Evolutionary conservation across 1,140 invertebrate species (phyloP), one percentile per base, ranked within the genome.

Genomic region (Papilio helenus): DNA sequence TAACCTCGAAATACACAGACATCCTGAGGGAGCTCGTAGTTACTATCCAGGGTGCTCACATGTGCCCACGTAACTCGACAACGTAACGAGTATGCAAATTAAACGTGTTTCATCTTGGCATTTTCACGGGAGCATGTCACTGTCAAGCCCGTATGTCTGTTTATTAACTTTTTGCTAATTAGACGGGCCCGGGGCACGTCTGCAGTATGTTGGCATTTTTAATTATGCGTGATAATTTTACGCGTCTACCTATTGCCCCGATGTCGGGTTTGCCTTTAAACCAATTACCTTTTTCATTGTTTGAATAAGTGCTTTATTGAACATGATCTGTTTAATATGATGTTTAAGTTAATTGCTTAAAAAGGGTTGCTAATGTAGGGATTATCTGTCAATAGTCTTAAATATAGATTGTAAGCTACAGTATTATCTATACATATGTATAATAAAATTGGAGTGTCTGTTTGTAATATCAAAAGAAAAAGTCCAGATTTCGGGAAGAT

Each of bases 161-260:
- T 93, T 92, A 93, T 93, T 94, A 94, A 93, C 92, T 94, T 94
- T 94, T 94, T 92, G 91, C 89, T 93, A 94, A 94, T 94, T 93
- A 94, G 90, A 92, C 89, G 88, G 86, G 88, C 87, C 83, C 82
- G 79, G 83, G 85, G 88, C 85, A 81, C 83, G 87, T 90, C 85
- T 90, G 85, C 88, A 86, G 90, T 90, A 86, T 92, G 90, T 93
- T 90, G 88, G 90, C 87, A 91, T 92, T 90, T 93, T 92, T 92
- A 92, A 94, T 93, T 93, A 93, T 86, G 86, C 85, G 80, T 85
- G 84, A 92, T 90, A 88, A 88, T 88, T 89, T 86, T 65, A 34
- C 26, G 23, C 80, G 87, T 85, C 85, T 90, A 84, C 80, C 68
- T 46, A 71, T 46, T 68, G 72, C 77, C 72, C 72, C 72, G 72